These are phyloP conservation scores for Heliconius hortense DNA, from an alignment of 2,888 invertebrate genomes.

Conservation along the genomic window DNA sequence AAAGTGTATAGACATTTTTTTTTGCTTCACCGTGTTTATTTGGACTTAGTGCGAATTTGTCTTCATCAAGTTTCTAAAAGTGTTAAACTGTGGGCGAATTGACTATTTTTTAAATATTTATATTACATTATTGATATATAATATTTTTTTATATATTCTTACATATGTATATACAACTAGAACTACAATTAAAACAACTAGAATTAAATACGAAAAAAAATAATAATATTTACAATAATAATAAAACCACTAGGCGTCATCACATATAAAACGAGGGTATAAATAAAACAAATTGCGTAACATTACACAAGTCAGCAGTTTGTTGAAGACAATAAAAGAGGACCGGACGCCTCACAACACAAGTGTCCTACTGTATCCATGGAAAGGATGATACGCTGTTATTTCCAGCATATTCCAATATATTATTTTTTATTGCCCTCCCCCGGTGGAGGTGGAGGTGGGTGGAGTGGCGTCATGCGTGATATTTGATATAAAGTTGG, in stretches of 20 bases:
- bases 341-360: slow-evolving; percentile 74
- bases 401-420: slow-evolving; percentile 83
- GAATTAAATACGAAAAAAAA: not conserved
- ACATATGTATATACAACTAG: not conserved
- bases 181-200: too few species aligned
- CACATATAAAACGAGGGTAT: slow-evolving; percentile 41
- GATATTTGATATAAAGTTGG: slow-evolving; percentile 83
- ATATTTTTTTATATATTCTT: too few species aligned
- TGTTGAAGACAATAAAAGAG: slow-evolving; percentile 72
- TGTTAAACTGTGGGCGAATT: not conserved
- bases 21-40: not conserved
- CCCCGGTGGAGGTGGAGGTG: slow-evolving; percentile 50
- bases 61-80: not conserved
- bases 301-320: slow-evolving; percentile 71
- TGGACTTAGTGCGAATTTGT: not conserved
- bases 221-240: not conserved
- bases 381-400: slow-evolving; percentile 80
- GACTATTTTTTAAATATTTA: not conserved
- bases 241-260: slow-evolving; percentile 7
- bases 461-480: slow-evolving; percentile 77
- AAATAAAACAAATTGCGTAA: slow-evolving; percentile 58
- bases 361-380: slow-evolving; percentile 72
- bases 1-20: not conserved
- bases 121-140: too few species aligned
- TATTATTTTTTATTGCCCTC: slow-evolving; percentile 83